Conservation (phyloP, 92 coral and sea anemone genomes). For the Paramuricea clavata region DNA sequence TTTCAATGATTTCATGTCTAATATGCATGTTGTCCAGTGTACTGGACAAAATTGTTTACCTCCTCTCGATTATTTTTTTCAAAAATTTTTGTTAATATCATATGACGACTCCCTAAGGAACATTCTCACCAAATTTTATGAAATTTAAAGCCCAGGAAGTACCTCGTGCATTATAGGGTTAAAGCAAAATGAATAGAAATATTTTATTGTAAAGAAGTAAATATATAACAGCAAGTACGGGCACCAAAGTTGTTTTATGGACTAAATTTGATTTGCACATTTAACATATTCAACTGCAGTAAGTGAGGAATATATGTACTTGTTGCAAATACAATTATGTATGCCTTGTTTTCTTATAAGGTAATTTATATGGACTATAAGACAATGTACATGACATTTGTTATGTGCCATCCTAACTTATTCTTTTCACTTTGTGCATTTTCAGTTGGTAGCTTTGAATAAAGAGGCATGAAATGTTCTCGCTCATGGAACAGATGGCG, state of each 20-base stretch:
- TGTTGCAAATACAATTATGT: too few relatives aligned
- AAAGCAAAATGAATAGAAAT: too few relatives aligned
- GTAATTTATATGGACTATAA: too few relatives aligned
- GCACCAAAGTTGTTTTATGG: too few relatives aligned
- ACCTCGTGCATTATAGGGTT: constrained; percentile 17
- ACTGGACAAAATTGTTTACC: background rate
- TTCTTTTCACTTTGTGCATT: background rate
- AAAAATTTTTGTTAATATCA: too few relatives aligned
- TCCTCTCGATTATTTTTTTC: background rate
- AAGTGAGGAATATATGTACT: too few relatives aligned
- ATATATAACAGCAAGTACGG: too few relatives aligned
- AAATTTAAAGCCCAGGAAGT: constrained; percentile 5
- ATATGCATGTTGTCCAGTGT: constrained; percentile 16
- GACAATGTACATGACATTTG: too few relatives aligned
- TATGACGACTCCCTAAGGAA: background rate
- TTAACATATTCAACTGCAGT: too few relatives aligned
- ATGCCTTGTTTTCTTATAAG: too few relatives aligned
- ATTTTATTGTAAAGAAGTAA: too few relatives aligned
- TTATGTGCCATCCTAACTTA: background rate
- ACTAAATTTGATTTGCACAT: too few relatives aligned
- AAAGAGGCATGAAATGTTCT: constrained; percentile 48
- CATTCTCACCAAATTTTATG: constrained; percentile 5
- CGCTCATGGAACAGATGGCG: constrained; percentile 73
- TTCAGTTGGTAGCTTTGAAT: constrained; percentile 45
- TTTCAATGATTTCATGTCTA: background rate